These are phyloP conservation scores for Eulithis testata DNA, from an alignment of 2,888 invertebrate species.

Conservation along the genomic window DNA sequence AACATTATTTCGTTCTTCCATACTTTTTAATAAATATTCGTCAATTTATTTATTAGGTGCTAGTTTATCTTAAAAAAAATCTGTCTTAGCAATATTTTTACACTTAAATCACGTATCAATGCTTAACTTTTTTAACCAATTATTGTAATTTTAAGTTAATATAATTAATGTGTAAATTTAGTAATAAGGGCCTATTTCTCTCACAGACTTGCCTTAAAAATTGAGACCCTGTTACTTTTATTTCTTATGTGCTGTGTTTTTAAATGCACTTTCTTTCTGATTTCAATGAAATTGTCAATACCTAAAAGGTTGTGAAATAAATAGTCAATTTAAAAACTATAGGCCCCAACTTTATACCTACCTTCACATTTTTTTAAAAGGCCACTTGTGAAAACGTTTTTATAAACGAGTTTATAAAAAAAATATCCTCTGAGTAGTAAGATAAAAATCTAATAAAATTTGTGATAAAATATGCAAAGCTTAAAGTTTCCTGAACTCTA, in stretches of 20 bases:
- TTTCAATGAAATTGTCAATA: background rate
- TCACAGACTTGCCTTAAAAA: background rate
- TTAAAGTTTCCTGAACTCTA: conserved; percentile 30
- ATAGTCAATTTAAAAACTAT: conserved; percentile 9
- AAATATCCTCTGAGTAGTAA: background rate
- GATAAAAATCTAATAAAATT: conserved; percentile 25
- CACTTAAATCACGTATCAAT: background rate
- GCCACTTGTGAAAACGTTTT: background rate
- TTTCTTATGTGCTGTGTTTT: background rate
- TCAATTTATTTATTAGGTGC: conserved; percentile 20
- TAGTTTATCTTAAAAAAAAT: background rate
- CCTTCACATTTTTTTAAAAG: background rate
- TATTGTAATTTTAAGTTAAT: background rate
- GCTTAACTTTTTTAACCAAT: conserved; percentile 3
- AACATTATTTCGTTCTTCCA: conserved; percentile 3
- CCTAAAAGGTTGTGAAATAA: conserved; percentile 11
- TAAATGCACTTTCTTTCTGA: background rate
- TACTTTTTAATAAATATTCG: conserved; percentile 9
- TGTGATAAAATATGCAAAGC: conserved; percentile 22
- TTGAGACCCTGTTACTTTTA: background rate
- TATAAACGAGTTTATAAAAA: background rate
- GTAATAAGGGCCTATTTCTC: background rate
- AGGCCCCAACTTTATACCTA: no score
- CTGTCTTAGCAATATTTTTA: background rate
- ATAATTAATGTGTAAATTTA: conserved; percentile 1